Percentiles rank a stretch among this genome's conserved stretches.
These are phyloP conservation scores for Sebastes dallii DNA, from an alignment of 2,797 vertebrate species.

Conservation along the genomic window DNA sequence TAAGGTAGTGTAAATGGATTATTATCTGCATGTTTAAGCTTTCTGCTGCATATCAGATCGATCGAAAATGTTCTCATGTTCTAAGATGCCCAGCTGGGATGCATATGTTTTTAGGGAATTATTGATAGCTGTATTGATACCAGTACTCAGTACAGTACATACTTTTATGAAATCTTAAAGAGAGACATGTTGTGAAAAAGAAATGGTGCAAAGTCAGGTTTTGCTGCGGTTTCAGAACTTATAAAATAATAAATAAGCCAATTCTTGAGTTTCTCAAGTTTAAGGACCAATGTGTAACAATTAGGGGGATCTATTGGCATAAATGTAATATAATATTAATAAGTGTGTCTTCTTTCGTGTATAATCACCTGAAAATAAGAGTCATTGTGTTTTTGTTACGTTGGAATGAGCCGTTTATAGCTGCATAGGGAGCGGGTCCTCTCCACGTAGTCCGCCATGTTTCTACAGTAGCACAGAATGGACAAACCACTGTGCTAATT, in stretches of 20 bases:
- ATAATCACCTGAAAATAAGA: too few species aligned
- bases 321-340: too few species aligned
- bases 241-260: not conserved
- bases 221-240: not conserved
- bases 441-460: too few species aligned
- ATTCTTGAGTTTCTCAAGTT: not conserved
- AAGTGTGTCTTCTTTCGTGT: too few species aligned
- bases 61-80: not conserved
- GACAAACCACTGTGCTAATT: too few species aligned
- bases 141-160: not conserved
- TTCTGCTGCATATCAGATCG: not conserved
- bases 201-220: not conserved
- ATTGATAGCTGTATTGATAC: not conserved
- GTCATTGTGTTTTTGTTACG: too few species aligned
- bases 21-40: not conserved
- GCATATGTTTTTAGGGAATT: not conserved
- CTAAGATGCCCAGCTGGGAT: not conserved
- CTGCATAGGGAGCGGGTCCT: too few species aligned
- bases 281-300: too few species aligned
- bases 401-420: too few species aligned
- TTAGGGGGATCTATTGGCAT: too few species aligned
- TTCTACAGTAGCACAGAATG: too few species aligned
- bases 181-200: not conserved
- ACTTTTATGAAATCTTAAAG: not conserved
- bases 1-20: not conserved